Conservation (phyloP, 2,797 vertebrate species). For the Pantherophis alleghaniensis region DNA sequence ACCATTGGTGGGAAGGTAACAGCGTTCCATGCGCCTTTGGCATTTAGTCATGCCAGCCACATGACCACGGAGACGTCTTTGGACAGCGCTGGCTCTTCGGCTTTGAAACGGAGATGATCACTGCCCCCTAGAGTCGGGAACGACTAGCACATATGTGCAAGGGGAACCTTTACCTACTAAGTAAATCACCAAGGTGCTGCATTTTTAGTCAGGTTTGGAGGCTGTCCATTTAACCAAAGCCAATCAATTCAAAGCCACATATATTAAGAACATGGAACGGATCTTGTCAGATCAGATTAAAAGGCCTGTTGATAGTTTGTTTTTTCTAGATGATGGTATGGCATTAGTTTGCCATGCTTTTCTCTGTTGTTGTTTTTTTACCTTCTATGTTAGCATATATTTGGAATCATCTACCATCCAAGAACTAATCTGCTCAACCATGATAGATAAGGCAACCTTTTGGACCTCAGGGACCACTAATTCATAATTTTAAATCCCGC, state of each 20-base stretch:
- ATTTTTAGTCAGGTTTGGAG: neutral
- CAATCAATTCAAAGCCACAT: neutral
- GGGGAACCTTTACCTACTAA: too few relatives aligned
- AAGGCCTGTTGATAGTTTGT: neutral
- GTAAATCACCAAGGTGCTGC: neutral
- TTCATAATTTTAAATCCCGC: too few relatives aligned
- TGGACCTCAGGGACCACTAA: too few relatives aligned
- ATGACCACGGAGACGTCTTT: too few relatives aligned
- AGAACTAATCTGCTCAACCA: neutral
- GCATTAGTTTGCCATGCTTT: neutral
- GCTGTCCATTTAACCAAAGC: neutral
- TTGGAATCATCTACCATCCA: neutral
- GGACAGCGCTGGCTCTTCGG: too few relatives aligned
- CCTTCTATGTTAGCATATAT: neutral
- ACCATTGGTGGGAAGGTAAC: too few relatives aligned
- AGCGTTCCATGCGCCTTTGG: too few relatives aligned
- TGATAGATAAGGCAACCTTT: neutral
- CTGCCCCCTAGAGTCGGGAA: too few relatives aligned
- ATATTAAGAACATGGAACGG: neutral
- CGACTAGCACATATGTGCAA: too few relatives aligned
- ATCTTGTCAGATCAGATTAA: neutral
- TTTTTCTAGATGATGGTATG: neutral
- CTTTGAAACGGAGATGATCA: too few relatives aligned
- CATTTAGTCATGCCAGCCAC: too few relatives aligned
- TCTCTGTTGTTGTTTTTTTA: neutral